Evolutionary conservation across 2,797 vertebrate species (phyloP).

Genomic region (Phylloscopus collybita): DNA sequence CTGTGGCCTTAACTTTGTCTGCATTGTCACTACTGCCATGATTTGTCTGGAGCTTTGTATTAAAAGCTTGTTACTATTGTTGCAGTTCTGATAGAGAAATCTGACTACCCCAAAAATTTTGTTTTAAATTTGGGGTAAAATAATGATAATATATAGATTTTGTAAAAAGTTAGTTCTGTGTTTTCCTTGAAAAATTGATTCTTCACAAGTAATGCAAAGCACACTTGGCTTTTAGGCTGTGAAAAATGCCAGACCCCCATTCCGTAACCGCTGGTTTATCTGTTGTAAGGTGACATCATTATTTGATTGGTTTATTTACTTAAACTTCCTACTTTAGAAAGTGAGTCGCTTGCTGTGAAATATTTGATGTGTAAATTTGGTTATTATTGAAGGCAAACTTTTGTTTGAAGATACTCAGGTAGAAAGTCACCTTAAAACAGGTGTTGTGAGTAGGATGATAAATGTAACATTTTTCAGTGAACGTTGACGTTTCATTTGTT

Average conservation of each 20-base stretch:
- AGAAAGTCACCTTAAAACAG: slow-evolving; percentile 90
- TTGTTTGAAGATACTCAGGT: slow-evolving; percentile 85
- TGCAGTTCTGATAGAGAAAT: slow-evolving; percentile 78
- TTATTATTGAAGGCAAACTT: slow-evolving; percentile 82
- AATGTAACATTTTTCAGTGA: slow-evolving; percentile 78
- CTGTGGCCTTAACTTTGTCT: slow-evolving; percentile 79
- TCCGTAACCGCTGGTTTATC: slow-evolving; percentile 84
- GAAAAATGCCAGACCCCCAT: slow-evolving; percentile 65
- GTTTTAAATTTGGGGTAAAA: slow-evolving; percentile 71
- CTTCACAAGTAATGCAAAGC: slow-evolving; percentile 79
- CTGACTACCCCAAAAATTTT: slow-evolving; percentile 56
- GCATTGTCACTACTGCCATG: slow-evolving; percentile 79
- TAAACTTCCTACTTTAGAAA: slow-evolving; percentile 81
- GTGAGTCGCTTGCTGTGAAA: slow-evolving; percentile 87
- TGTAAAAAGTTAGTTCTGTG: slow-evolving; percentile 78
- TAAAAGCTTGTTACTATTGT: slow-evolving; percentile 78
- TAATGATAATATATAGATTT: slow-evolving; percentile 66
- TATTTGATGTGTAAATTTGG: slow-evolving; percentile 86
- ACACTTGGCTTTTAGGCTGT: slow-evolving; percentile 80
- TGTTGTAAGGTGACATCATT: slow-evolving; percentile 93
- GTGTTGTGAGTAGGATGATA: slow-evolving; percentile 83
- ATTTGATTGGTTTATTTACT: slow-evolving; percentile 87
- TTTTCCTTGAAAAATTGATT: slow-evolving; percentile 69
- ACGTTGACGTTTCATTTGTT: slow-evolving; percentile 77
- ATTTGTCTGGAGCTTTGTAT: slow-evolving; percentile 79